Base-by-base conservation (phyloP, 2,797 vertebrate species). In the Anas georgica region DNA sequence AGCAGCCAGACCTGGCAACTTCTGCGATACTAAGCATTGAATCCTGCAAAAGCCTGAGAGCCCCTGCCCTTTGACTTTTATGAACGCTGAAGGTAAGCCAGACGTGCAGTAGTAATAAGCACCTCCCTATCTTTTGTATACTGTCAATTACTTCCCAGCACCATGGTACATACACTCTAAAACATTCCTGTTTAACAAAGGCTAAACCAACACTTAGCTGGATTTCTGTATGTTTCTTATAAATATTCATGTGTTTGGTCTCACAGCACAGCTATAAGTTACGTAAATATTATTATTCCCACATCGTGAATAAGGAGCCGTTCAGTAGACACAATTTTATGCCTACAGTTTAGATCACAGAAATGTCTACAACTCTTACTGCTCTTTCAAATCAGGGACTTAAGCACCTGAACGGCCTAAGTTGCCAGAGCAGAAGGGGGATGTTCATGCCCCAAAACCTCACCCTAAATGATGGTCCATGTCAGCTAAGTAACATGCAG, bases 201-300 rank as follows among this genome's bases (percentile, higher is more conserved):
- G 68, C 73, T 91, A 26, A 72, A 93, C 92, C 83, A 83, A 54
- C 46, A 91, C 91, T 75, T 92, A 87, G 68, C 73, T 88, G 29
- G 13, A 83, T 91, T 88, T 91, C 58, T 33, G 28, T 35, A 45
- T 43, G 41, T 72, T 86, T 69, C 58, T 83, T 55, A 82, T 35
- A 91, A 94, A 93, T 90, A 90, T 76, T 81, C 55, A 86, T 50
- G 23, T 55, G 29, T 86, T 92, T 88, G 76, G 59, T 78, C 80
- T 88, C 37, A n/a, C 23, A 83, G 56, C 29, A 76, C 14, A 70
- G 64, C 50, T 35, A 56, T 64, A 69, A 83, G 17, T 31, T 70
- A 56, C 22, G 12, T 56, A 72, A 54, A 39, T 43, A 59, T 62
- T 52, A 66, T 54, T 62, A 31, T 43, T 62, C 17, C 33, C 43